Conservation (phyloP, 53 echinoderm and acorn worm species). For the Actinopyga echinites region DNA sequence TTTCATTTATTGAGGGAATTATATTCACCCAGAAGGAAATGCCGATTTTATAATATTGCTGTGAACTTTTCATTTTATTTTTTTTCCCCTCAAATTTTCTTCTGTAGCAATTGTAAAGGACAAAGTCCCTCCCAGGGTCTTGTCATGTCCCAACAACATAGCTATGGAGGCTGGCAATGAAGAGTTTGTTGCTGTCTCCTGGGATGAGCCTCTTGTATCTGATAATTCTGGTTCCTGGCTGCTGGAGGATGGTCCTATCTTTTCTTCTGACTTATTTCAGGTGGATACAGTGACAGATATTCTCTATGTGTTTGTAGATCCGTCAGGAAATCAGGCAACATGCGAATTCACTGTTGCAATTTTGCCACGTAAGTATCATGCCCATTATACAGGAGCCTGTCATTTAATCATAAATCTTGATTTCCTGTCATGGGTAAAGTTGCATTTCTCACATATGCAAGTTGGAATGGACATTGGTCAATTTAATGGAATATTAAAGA, state of each 20-base stretch:
- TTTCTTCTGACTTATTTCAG: not conserved
- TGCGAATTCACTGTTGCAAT: conserved; percentile 4
- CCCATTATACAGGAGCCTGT: too few relatives aligned
- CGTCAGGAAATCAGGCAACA: conserved; percentile 15
- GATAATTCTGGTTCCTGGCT: conserved; percentile 49
- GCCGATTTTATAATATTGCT: too few relatives aligned
- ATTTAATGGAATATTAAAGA: too few relatives aligned
- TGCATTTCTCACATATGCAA: too few relatives aligned
- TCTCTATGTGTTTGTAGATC: not conserved
- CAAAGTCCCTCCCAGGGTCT: conserved; percentile 3
- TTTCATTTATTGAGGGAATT: too few relatives aligned
- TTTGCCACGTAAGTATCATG: conserved; percentile 27
- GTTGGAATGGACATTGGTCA: too few relatives aligned
- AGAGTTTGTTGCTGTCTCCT: conserved; percentile 24
- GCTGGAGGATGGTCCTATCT: not conserved
- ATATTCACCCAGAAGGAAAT: too few relatives aligned
- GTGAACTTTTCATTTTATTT: too few relatives aligned
- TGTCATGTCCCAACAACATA: conserved; percentile 14
- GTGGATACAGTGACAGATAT: conserved; percentile 18
- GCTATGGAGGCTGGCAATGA: not conserved
- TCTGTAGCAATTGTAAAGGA: conserved; percentile 6
- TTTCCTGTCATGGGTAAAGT: too few relatives aligned
- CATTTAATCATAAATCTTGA: too few relatives aligned
- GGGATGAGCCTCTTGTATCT: conserved; percentile 31
- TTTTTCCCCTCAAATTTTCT: not conserved